Base-by-base conservation (phyloP, 2,113 vertebrate species). In the Leucosticte australis region DNA sequence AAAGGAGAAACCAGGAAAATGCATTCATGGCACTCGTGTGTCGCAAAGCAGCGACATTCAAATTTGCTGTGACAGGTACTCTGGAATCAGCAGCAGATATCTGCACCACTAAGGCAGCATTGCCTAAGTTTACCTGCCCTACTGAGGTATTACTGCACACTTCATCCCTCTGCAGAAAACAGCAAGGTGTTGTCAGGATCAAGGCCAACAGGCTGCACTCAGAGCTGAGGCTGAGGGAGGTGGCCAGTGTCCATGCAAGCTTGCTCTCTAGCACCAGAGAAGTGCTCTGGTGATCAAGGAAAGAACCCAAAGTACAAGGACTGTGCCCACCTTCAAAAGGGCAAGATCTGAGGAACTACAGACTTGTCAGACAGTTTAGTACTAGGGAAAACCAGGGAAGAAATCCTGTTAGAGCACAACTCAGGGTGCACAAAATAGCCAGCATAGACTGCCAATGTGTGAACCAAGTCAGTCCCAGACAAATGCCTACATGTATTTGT, bases 201-300 rank as follows among this genome's bases (percentile, higher is more conserved):
- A 37, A 62, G 73, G 13, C 15, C 2, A 6, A 59, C 7, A 77
- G 19, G 12, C 7, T 63, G 41, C 13, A 26, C 21, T 21, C 39
- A 15, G 28, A 7, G 2, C 4, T 28, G 11, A 56, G 30, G 35
- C 30, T n/a, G 24, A 41, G 42, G 14, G 17, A 71, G 5, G 11
- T 42, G 17, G 10, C 13, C 3, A 0, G 3, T 35, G 10, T 21
- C 21, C 4, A 24, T 35, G 16, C 1, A 7, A 76, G 7, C 9
- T 10, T 41, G 35, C 4, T 68, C 12, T 50, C 24, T 10, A 46
- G 37, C 11, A 50, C 5, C 27, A 67, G 14, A n/a, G 6, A 65
- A 74, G 78, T 20, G 6, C 17, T 78, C 13, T 16, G 9, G 42
- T 49, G n/a, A 14, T 11, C 3, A 8, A 7, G 6, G 18, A 57